Percentiles rank a stretch among this genome's conserved stretches.
Evolutionary conservation across 2,797 vertebrate genomes (phyloP).

Genomic region (Falco columbarius): DNA sequence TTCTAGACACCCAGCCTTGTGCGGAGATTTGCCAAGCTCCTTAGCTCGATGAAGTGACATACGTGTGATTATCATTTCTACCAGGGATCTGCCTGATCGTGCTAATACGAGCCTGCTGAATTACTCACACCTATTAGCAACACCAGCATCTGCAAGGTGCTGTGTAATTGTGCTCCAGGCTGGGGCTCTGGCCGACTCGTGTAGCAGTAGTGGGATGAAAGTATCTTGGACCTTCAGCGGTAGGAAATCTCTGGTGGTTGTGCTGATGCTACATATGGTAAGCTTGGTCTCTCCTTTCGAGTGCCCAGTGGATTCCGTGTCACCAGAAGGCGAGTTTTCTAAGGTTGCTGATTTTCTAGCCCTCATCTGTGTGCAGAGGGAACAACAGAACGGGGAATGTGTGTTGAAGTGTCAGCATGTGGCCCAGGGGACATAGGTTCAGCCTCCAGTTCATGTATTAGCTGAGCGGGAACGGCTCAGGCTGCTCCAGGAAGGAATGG

Average conservation of each 20-base stretch:
- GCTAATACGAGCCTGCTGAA: neutral
- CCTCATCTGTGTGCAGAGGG: neutral
- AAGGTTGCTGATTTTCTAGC: neutral
- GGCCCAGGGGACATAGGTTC: neutral
- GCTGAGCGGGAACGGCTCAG: neutral
- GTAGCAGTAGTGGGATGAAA: neutral
- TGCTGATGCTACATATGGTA: neutral
- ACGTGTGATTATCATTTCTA: constrained; percentile 62
- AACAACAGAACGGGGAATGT: neutral
- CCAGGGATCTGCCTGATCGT: constrained; percentile 43
- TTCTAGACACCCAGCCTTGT: constrained; percentile 73
- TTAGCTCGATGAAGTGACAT: constrained; percentile 51
- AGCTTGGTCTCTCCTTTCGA: neutral
- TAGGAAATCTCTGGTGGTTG: neutral
- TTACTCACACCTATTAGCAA: neutral
- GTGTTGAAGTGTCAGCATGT: neutral
- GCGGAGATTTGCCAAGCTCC: constrained; percentile 55
- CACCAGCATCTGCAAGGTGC: neutral
- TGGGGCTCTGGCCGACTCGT: neutral
- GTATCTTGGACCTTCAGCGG: neutral
- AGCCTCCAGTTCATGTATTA: neutral
- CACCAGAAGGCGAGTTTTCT: neutral
- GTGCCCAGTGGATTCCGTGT: accelerated
- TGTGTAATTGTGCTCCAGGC: neutral
- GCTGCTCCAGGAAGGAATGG: neutral